Percentiles rank a stretch among this genome's conserved stretches.
Evolutionary conservation across 64 coral and sea anemone genomes (phyloP).

Genomic region (Pocillopora damicornis): DNA sequence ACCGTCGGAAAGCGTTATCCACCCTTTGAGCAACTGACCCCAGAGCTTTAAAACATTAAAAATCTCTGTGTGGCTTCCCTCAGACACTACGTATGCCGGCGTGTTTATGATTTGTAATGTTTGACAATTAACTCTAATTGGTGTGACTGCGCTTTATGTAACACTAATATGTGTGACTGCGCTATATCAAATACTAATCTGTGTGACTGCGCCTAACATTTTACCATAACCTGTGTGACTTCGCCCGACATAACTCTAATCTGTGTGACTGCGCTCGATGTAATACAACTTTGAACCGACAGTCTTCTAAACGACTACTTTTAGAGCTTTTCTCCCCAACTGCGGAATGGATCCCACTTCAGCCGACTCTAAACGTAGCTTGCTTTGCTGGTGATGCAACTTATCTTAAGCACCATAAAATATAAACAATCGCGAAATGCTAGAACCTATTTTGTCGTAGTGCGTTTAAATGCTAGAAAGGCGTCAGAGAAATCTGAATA

Average conservation of each 20-base stretch:
- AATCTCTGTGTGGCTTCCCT: not conserved
- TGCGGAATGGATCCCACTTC: not conserved
- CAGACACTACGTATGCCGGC: too few species aligned
- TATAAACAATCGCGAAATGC: not conserved
- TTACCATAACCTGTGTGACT: too few species aligned
- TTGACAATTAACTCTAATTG: not conserved
- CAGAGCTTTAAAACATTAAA: too few species aligned
- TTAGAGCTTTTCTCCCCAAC: not conserved
- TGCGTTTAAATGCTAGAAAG: too few species aligned
- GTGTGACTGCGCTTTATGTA: not conserved
- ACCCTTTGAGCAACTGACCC: too few species aligned
- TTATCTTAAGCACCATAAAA: not conserved
- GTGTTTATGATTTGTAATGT: not conserved
- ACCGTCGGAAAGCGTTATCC: too few species aligned
- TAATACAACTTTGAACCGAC: not conserved
- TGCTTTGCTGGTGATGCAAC: not conserved
- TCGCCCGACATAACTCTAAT: not conserved
- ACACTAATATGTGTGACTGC: not conserved
- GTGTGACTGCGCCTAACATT: not conserved
- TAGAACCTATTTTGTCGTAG: too few species aligned
- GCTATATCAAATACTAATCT: not conserved
- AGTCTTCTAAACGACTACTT: not conserved
- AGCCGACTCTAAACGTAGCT: not conserved
- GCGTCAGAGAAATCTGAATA: not conserved
- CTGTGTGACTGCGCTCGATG: not conserved